Percentiles rank a stretch among this genome's conserved stretches.
phyloP scores from a whole-genome alignment of 1,140 invertebrate species.

The Philaenus spumarius region DNA sequence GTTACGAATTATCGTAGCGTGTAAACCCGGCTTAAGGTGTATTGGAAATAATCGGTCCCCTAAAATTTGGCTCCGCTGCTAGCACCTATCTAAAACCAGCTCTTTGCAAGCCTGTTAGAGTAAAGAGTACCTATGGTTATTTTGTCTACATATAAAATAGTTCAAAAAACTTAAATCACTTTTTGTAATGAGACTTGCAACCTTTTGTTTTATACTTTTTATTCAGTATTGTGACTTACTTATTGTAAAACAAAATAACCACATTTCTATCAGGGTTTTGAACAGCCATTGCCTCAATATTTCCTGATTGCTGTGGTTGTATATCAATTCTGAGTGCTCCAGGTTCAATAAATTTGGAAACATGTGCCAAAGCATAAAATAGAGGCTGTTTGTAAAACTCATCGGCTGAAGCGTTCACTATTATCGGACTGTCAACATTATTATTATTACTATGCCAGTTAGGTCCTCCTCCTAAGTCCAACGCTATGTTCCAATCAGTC shows the following conservation, averaged over 20 bases:
- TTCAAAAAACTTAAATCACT: too few relatives aligned
- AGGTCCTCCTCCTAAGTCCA: conserved; percentile 72
- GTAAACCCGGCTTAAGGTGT: too few relatives aligned
- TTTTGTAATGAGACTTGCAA: too few relatives aligned
- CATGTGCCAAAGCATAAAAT: conserved; percentile 81
- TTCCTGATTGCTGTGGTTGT: background rate
- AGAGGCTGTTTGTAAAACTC: conserved; percentile 88
- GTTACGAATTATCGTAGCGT: too few relatives aligned
- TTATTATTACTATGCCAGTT: conserved; percentile 68
- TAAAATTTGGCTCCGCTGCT: too few relatives aligned
- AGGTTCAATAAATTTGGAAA: conserved; percentile 69
- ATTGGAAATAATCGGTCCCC: too few relatives aligned
- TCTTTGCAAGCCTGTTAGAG: too few relatives aligned
- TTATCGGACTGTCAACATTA: conserved; percentile 73
- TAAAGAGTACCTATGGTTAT: too few relatives aligned
- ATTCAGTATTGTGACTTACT: too few relatives aligned
- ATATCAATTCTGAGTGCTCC: conserved; percentile 47
- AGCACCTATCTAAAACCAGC: too few relatives aligned
- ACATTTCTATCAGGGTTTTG: conserved; percentile 46
- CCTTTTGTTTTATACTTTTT: too few relatives aligned
- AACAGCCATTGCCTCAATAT: conserved; percentile 46
- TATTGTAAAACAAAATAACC: conserved; percentile 55
- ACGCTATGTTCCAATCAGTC: conserved; percentile 85
- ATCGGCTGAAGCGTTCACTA: conserved; percentile 55
- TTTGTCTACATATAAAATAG: too few relatives aligned